Percentiles rank a stretch among this genome's conserved stretches.
phyloP scores from a whole-genome alignment of 2,113 vertebrate genomes.

The Datnioides undecimradiatus region DNA sequence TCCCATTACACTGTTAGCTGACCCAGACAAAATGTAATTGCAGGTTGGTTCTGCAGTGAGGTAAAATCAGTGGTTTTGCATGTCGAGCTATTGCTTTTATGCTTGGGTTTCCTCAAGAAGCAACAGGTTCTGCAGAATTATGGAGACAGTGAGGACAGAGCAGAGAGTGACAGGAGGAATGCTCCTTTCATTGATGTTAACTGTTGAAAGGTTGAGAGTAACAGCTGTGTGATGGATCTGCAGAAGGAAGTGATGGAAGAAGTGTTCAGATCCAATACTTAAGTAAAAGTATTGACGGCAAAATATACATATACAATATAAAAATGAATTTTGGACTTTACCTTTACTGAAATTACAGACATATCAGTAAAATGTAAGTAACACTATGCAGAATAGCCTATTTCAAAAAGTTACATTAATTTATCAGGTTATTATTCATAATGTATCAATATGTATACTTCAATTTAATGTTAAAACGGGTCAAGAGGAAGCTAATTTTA shows the following conservation, averaged over 20 bases:
- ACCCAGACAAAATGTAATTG: constrained; percentile 64
- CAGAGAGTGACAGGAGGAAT: constrained; percentile 41
- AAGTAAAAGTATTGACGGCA: not conserved
- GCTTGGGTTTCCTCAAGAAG: constrained; percentile 35
- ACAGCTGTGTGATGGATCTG: constrained; percentile 59
- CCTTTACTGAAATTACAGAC: not conserved
- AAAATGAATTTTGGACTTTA: not conserved
- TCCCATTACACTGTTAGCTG: constrained; percentile 59
- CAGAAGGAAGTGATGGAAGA: constrained; percentile 2
- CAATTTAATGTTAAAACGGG: not conserved
- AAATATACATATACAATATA: not conserved
- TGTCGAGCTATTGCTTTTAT: constrained; percentile 33
- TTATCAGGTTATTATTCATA: not conserved
- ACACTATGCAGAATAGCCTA: not conserved
- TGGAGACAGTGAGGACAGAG: constrained; percentile 31
- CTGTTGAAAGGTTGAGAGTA: constrained; percentile 46
- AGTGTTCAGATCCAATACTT: not conserved
- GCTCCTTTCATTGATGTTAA: constrained; percentile 45
- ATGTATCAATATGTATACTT: not conserved
- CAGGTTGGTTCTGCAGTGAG: constrained; percentile 29
- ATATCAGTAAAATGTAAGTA: not conserved
- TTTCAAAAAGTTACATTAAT: not conserved
- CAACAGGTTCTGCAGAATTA: constrained; percentile 41
- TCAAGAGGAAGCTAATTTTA: not conserved
- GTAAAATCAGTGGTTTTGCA: constrained; percentile 52